A percentile compares a stretch with the other conserved stretches of the same genome.
Conservation (phyloP, 2,888 invertebrate genomes). For the Chaitophorus viminalis region DNA sequence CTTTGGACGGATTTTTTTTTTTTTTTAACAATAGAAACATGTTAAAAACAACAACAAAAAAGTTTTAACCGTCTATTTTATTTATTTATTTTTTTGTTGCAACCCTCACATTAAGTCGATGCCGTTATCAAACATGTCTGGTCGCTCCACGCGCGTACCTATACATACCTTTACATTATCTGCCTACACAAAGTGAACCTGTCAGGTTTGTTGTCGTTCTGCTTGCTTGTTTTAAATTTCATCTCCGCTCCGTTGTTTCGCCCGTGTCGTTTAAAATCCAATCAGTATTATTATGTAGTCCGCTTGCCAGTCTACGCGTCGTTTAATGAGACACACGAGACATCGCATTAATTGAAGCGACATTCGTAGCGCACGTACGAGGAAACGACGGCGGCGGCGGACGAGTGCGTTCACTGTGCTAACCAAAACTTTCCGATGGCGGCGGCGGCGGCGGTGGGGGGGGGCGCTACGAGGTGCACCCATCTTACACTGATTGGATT, state of each 20-base stretch:
- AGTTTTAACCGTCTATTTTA: too few species aligned
- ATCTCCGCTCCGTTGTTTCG: background rate
- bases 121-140: too few species aligned
- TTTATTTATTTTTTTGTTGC: too few species aligned
- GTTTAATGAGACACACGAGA: slow-evolving; percentile 29
- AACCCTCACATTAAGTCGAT: too few species aligned
- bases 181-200: too few species aligned
- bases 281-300: slow-evolving; percentile 13
- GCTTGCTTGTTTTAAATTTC: background rate
- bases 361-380: background rate
- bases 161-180: too few species aligned
- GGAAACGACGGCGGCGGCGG: background rate
- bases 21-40: too few species aligned
- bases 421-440: slow-evolving; percentile 6
- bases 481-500: slow-evolving; percentile 34
- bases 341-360: slow-evolving; percentile 27
- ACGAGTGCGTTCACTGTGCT: background rate
- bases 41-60: too few species aligned
- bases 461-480: background rate
- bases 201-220: too few species aligned
- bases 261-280: slow-evolving; percentile 13
- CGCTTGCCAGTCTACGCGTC: background rate
- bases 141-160: too few species aligned
- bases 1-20: too few species aligned
- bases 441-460: too few species aligned